Evolutionary conservation across 2,888 invertebrate species (phyloP).

Genomic region (Drosophila trichaetosa): DNA sequence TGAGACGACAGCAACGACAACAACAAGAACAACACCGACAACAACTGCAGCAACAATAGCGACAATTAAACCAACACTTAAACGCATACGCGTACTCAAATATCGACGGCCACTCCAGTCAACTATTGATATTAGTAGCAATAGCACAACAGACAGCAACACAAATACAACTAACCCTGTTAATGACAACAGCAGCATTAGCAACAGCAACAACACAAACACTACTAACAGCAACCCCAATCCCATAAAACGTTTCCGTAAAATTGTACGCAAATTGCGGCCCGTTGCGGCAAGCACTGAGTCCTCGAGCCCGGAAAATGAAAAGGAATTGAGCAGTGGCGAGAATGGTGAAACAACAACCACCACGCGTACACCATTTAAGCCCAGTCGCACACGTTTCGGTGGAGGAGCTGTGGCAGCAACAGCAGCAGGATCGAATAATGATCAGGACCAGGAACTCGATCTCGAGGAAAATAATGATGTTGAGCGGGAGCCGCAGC

Average conservation of each 20-base stretch:
- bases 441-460: constrained; percentile 1
- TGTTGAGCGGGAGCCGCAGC: constrained; percentile 6
- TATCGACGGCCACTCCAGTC: constrained; percentile 69
- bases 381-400: constrained; percentile 48
- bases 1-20: constrained; percentile 46
- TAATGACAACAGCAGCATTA: constrained; percentile 8
- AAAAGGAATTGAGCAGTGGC: neutral
- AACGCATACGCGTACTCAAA: constrained; percentile 79
- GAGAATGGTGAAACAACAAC: constrained; percentile 14
- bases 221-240: constrained; percentile 35
- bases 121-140: constrained; percentile 53
- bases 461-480: constrained; percentile 3
- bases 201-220: constrained; percentile 37
- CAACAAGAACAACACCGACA: constrained; percentile 40
- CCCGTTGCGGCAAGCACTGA: constrained; percentile 55
- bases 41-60: constrained; percentile 45
- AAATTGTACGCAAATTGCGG: constrained; percentile 77
- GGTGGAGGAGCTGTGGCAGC: constrained; percentile 1
- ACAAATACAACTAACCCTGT: constrained; percentile 59
- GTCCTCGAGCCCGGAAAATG: neutral
- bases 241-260: constrained; percentile 78
- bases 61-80: constrained; percentile 57
- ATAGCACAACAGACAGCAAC: constrained; percentile 40
- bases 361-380: constrained; percentile 55
- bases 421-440: neutral